Conservation (phyloP, 2,113 vertebrate species). For the Hucho hucho region DNA sequence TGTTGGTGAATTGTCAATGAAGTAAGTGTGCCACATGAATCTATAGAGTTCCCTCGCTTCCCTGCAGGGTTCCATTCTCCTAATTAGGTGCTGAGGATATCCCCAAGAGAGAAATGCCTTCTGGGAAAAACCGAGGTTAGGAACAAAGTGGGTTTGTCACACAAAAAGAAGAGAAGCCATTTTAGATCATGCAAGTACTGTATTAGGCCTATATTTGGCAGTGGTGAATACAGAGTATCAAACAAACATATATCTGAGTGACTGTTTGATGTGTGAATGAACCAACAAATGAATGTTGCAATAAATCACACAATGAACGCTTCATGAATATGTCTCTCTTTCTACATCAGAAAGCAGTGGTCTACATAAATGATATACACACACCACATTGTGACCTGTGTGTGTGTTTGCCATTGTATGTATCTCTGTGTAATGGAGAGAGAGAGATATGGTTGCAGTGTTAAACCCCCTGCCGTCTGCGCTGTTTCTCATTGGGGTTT, state of each 20-base stretch:
- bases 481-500: constrained; percentile 40
- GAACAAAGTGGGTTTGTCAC: constrained; percentile 33
- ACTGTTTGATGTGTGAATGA: constrained; percentile 39
- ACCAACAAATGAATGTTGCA: constrained; percentile 6
- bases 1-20: constrained; percentile 35
- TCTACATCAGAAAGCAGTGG: constrained; percentile 40
- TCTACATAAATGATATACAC: constrained; percentile 37
- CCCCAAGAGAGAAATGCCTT: constrained; percentile 53
- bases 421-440: neutral
- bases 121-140: constrained; percentile 49
- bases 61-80: constrained; percentile 49
- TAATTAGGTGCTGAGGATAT: constrained; percentile 47
- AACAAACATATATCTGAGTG: constrained; percentile 2
- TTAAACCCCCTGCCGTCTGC: constrained; percentile 15
- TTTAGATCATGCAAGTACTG: no score
- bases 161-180: no score
- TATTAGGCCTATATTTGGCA: no score
- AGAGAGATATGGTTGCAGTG: neutral
- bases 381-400: neutral
- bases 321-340: constrained; percentile 50
- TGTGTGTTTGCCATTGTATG: constrained; percentile 16
- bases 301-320: constrained; percentile 29
- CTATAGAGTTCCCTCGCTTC: constrained; percentile 40
- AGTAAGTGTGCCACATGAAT: constrained; percentile 24
- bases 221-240: no score